phyloP scores from a whole-genome alignment of 2,113 vertebrate species.

The Sphaerodactylus townsendi region DNA sequence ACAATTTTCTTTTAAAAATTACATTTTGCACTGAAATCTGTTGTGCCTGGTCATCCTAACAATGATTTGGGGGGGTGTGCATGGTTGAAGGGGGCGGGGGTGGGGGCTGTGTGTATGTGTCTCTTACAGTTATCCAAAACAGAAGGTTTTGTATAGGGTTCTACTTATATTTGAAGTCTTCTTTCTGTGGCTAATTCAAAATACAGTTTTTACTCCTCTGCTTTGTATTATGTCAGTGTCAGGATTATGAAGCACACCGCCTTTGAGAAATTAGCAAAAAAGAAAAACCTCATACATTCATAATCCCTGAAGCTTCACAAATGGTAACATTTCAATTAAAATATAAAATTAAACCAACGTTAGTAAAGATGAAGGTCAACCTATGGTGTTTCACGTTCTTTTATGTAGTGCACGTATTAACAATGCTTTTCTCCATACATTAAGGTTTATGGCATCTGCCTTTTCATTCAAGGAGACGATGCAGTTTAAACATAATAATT shows the following conservation, averaged over 20 bases:
- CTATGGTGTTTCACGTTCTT: background rate
- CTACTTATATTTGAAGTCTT: background rate
- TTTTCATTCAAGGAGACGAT: background rate
- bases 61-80: background rate
- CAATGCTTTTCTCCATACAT: background rate
- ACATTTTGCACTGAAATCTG: slow-evolving; percentile 12
- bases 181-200: background rate
- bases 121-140: background rate
- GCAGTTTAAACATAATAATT: background rate
- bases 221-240: background rate
- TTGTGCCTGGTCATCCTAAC: slow-evolving; percentile 23
- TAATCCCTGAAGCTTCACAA: background rate
- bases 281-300: background rate
- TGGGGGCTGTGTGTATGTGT: too few species aligned
- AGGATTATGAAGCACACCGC: background rate
- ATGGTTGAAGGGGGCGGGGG: too few species aligned
- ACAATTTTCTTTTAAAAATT: slow-evolving; percentile 31
- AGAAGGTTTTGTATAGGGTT: background rate
- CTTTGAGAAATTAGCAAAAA: background rate
- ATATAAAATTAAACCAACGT: slow-evolving; percentile 1
- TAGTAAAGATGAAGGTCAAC: background rate
- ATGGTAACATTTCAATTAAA: background rate
- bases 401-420: background rate
- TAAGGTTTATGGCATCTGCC: background rate
- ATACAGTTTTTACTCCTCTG: background rate